Base-by-base conservation (phyloP, 2,113 vertebrate genomes). In the Pluvialis apricaria region DNA sequence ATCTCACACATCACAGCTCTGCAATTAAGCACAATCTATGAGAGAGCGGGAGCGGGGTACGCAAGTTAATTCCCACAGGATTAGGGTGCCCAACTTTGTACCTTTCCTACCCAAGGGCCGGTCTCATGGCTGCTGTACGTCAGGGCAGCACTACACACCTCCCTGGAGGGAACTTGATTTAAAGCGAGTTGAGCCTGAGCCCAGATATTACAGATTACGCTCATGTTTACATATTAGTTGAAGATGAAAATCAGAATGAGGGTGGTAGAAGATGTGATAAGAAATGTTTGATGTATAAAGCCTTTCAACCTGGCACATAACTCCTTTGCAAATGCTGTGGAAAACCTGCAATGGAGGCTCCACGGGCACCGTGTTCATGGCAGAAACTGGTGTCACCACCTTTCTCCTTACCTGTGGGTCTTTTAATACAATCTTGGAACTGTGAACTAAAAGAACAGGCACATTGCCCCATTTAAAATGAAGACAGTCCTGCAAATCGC, bases 291-390 rank as follows among this genome's bases (percentile, higher is more conserved):
- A 70, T 84, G 52, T 60, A 17, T n/a, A 32, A 81, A 86, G 64
- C 32, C 25, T 86, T 91, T 40, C 61, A 81, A 18, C 25, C n/a
- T 69, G 64, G 69, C 31, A 45, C 5, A 1, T n/a, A 58, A 40
- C 40, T 21, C 34, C 38, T 73, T 32, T 57, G 42, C 38, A 92
- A 89, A 86, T 34, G 28, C 45, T 86, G 51, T 7, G 2, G 40
- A 44, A 40, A 69, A 58, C 13, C 36, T 9, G 0, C 24, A 19
- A 60, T 45, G 58, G 31, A 73, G 42, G 62, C 52, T 73, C n/a
- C 19, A 32, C 20, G 4, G 1, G 51, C 47, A 34, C 40, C 6
- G 5, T n/a, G 10, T 10, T 51, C 22, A n/a, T 0, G 2, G 58
- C 45, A 86, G 26, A 61, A 57, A 34, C 6, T 38, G 72, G 12